Base-by-base conservation (phyloP, 1,140 invertebrate genomes). In the Dendrolimus kikuchii region DNA sequence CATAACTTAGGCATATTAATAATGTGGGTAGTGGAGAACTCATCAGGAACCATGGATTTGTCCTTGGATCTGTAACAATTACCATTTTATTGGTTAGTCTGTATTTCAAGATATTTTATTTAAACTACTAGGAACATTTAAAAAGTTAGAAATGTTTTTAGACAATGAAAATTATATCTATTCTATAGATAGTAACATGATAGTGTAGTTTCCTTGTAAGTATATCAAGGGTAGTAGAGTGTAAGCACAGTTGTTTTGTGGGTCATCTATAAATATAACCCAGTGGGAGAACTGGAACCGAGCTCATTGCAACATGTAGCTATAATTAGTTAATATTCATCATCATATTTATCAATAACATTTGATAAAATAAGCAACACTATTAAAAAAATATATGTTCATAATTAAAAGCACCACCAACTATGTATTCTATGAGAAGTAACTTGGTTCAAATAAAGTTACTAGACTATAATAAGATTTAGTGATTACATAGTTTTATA, bases 1-100 rank as follows among this genome's bases (percentile, higher is more conserved):
- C 23, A 23, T 23, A 23, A 23, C 23, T 23, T 23, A 23, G 23
- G 23, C 23, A 23, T 23, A 23, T 23, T 23, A 23, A 23, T 23
- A 23, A 23, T 23, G 23, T 23, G 23, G 23, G 23, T 23, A 23
- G 23, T 23, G 23, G 23, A 23, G 23, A 23, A 23, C 23, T 23
- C 23, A 23, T 96, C 60, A 98, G 80, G 48, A 92, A 89, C 93
- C 94, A 97, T 70, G 93, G 89, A 72, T 92, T 93, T 53, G 95
- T 94, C 65, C 96, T 89, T n/a, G 91, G 92, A 88, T 96, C 95
- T 91, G 88, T 66, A 80, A 81, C 57, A 49, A 49, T 60, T 59
- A 62, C 47, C 38, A 53, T 5, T 38, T 41, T 49, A 57, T 38
- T 49, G 49, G 38, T 48, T 48, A 8, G 37, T 38, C 6, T 38